Evolutionary conservation across 2,888 invertebrate genomes (phyloP).

Genomic region (Nemapogon koenigi): DNA sequence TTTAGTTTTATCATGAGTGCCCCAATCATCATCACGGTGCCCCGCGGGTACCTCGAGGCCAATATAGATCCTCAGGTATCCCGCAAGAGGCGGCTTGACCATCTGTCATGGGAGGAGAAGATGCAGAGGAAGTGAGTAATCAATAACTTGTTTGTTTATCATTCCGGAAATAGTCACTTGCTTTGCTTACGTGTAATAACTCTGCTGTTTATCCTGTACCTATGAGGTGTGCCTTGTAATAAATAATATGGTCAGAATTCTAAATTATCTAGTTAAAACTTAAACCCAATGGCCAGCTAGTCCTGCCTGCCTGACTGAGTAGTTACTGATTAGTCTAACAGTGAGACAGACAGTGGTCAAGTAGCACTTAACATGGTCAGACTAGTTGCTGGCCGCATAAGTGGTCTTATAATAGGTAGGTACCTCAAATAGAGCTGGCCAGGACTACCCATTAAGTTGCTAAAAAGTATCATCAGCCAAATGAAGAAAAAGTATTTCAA

Average conservation of each 20-base stretch:
- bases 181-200: neutral
- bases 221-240: neutral
- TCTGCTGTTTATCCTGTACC: neutral
- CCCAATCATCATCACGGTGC: conserved; percentile 58
- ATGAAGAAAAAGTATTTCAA: too few species aligned
- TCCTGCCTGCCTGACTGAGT: too few species aligned
- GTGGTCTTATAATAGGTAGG: too few species aligned
- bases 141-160: neutral
- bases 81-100: conserved; percentile 79
- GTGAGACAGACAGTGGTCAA: too few species aligned
- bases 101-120: conserved; percentile 86
- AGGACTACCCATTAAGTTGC: too few species aligned
- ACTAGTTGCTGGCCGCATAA: too few species aligned
- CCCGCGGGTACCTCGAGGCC: conserved; percentile 44
- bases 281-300: too few species aligned
- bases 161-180: neutral
- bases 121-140: conserved; percentile 81
- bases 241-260: neutral
- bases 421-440: too few species aligned
- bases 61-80: conserved; percentile 31
- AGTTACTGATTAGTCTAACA: too few species aligned
- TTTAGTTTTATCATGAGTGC: conserved; percentile 55
- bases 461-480: too few species aligned
- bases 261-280: too few species aligned
- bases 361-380: too few species aligned